Evolutionary conservation across 1,140 invertebrate genomes (phyloP).

Genomic region (Cherax destructor): DNA sequence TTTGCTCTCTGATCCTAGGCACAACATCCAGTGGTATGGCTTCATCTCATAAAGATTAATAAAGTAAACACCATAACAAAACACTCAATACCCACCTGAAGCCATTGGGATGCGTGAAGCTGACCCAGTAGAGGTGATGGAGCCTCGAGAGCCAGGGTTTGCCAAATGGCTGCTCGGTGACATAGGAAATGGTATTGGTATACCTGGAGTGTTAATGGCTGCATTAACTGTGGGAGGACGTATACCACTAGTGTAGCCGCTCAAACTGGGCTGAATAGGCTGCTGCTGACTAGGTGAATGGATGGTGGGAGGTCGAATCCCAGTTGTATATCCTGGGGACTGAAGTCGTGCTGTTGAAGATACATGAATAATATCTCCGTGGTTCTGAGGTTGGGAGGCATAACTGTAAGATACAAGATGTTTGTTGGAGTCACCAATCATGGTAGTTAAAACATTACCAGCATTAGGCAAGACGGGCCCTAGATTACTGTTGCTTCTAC

Average conservation of each 20-base stretch:
- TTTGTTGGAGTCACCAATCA: neutral
- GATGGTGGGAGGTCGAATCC: slow-evolving; percentile 28
- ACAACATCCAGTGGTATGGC: no score
- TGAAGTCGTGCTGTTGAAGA: slow-evolving; percentile 11
- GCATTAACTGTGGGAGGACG: slow-evolving; percentile 49
- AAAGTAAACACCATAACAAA: no score
- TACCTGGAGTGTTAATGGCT: slow-evolving; percentile 67
- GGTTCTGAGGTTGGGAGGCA: neutral
- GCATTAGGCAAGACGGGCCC: slow-evolving; percentile 3
- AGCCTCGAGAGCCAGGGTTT: slow-evolving; percentile 51
- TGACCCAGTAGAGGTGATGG: slow-evolving; percentile 60
- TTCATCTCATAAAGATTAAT: no score
- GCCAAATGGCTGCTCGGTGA: neutral
- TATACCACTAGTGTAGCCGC: slow-evolving; percentile 25
- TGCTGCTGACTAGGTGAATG: slow-evolving; percentile 23
- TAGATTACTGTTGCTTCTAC: slow-evolving; percentile 41
- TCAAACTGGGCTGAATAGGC: neutral
- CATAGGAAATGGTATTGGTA: slow-evolving; percentile 50
- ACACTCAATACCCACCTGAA: slow-evolving; percentile 33
- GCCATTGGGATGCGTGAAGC: slow-evolving; percentile 44
- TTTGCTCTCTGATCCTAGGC: no score
- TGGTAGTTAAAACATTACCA: neutral
- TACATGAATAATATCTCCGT: neutral
- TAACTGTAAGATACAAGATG: slow-evolving; percentile 5
- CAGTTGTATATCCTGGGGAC: slow-evolving; percentile 33